phyloP scores from a whole-genome alignment of 2,888 invertebrate genomes.

The Ectemnius cavifrons region DNA sequence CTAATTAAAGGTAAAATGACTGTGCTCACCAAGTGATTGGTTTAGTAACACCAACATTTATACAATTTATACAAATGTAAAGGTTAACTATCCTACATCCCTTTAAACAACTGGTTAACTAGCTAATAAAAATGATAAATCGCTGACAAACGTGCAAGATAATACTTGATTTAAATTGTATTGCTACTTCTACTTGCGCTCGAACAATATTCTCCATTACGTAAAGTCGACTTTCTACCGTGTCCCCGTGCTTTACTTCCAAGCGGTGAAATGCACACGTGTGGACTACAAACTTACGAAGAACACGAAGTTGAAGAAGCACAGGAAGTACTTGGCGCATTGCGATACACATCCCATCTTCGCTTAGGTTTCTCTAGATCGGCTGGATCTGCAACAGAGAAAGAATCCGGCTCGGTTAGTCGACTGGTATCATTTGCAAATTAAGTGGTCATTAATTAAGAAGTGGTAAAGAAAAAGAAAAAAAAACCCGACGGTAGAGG shows the following conservation, averaged over 20 bases:
- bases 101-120: not conserved
- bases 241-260: not conserved
- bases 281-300: slow-evolving; percentile 81
- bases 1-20: too few relatives aligned
- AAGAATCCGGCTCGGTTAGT: not conserved
- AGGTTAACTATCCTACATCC: too few relatives aligned
- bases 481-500: too few relatives aligned
- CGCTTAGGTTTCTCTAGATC: slow-evolving; percentile 7
- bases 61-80: too few relatives aligned
- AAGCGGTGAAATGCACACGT: not conserved
- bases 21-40: too few relatives aligned
- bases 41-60: too few relatives aligned
- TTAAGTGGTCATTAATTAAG: too few relatives aligned
- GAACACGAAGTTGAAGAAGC: slow-evolving; percentile 86
- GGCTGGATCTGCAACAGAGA: slow-evolving; percentile 26
- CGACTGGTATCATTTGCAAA: too few relatives aligned
- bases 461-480: too few relatives aligned
- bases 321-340: slow-evolving; percentile 85
- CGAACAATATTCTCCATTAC: not conserved
- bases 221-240: not conserved
- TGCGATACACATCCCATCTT: slow-evolving; percentile 81
- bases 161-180: not conserved
- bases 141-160: not conserved
- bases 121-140: not conserved
- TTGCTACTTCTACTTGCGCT: too few relatives aligned